Base-by-base conservation (phyloP, 2,797 vertebrate species). In the Macropodus opercularis region DNA sequence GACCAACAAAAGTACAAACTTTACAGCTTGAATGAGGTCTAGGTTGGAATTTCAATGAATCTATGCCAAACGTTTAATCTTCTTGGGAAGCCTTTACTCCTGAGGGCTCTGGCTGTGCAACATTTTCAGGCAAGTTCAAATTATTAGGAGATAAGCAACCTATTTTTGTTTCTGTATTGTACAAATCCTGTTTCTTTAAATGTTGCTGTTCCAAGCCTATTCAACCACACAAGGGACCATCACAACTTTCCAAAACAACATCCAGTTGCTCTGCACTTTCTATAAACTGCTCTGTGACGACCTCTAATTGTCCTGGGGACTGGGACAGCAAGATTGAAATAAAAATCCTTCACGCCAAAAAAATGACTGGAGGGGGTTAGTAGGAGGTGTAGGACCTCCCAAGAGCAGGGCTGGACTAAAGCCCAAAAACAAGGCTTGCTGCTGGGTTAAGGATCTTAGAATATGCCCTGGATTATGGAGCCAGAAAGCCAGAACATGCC, bases 361-460 rank as follows among this genome's bases (percentile, higher is more conserved):
- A 83, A 72, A 76, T 52, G 46, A 78, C 77, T 72, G 47, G 65
- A 82, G 59, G 77, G 69, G 75, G 51, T 77, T 85, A 77, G 75
- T 77, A 83, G 80, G 57, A 84, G 69, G 71, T 80, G 64, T 79
- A 77, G 75, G 88, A 91, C 87, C 88, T 85, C 90, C 87, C 90
- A 89, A 67, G 85, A 88, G 73, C 58, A 75, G 60, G 66, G 60
- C 77, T 90, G 88, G 88, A 88, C 72, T 65, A 63, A 78, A 75
- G 69, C 83, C 86, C 77, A 71, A 87, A 87, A 83, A 78, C 61
- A 81, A 83, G 83, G 75, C 74, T 77, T 65, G 68, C 62, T 82
- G 64, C 83, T 80, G 69, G 85, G 74, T 79, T 82, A 77, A 65
- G 68, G 61, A 75, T 83, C 59, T 86, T 67, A 65, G 76, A 85